Percentiles rank a stretch among this genome's conserved stretches.
Conservation (phyloP, 2,113 vertebrate genomes). For the Tachysurus fulvidraco region DNA sequence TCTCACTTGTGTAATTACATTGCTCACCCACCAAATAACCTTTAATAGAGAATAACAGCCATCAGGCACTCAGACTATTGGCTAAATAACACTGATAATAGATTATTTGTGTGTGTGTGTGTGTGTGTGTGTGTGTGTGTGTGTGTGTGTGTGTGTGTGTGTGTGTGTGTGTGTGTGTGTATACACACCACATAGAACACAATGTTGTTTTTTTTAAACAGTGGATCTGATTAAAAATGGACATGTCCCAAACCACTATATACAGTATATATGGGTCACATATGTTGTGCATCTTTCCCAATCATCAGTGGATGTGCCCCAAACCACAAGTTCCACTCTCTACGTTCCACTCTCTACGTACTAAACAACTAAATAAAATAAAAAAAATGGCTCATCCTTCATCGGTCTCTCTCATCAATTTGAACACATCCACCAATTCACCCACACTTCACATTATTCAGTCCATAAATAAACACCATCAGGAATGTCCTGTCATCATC, state of each 20-base stretch:
- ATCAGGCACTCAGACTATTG: not conserved
- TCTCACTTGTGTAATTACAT: not conserved
- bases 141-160: slow-evolving; percentile 1
- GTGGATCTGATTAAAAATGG: not conserved
- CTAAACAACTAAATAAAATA: not conserved
- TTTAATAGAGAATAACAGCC: not conserved
- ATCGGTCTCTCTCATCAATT: not conserved
- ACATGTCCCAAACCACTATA: not conserved
- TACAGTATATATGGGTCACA: not conserved
- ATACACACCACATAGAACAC: not conserved
- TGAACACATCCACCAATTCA: not conserved
- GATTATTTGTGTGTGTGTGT: not conserved
- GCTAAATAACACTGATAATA: slow-evolving; percentile 8
- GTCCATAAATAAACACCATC: not conserved
- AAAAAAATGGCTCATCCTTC: not conserved
- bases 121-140: not conserved
- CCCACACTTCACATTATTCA: not conserved
- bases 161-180: not conserved
- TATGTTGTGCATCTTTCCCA: not conserved
- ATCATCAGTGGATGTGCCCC: not conserved
- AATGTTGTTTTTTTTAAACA: not conserved
- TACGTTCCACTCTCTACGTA: not conserved
- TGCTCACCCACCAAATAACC: not conserved
- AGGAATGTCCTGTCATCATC: not conserved
- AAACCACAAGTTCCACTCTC: not conserved